Conservation (phyloP, 2,888 invertebrate genomes). For the Leucozona laternaria region DNA sequence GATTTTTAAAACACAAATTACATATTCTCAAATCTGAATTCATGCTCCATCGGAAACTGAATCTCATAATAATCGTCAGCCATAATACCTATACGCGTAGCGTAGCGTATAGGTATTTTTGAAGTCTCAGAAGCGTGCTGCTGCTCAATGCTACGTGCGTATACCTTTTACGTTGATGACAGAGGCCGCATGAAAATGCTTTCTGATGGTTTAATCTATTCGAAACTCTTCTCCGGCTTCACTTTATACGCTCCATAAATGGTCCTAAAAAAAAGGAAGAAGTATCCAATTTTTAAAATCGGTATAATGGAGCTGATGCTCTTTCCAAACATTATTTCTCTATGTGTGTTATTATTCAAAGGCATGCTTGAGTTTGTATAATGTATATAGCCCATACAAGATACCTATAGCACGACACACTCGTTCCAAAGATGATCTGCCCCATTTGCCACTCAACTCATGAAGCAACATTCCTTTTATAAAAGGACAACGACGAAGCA, state of each 20-base stretch:
- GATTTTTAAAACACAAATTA: conserved; percentile 56
- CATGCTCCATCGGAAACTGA: conserved; percentile 36
- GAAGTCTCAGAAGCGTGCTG: conserved; percentile 39
- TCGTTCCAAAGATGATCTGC: conserved; percentile 69
- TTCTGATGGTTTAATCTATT: conserved; percentile 24
- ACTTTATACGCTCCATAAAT: not conserved
- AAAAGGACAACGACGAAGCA: not conserved
- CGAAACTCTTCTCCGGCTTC: conserved; percentile 15
- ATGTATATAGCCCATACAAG: conserved; percentile 34
- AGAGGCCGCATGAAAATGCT: conserved; percentile 21
- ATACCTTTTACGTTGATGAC: conserved; percentile 21
- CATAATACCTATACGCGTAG: conserved; percentile 30
- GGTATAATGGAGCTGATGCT: conserved; percentile 1
- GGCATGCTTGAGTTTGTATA: conserved; percentile 59
- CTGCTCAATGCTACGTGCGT: conserved; percentile 60
- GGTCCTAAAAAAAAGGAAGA: not conserved
- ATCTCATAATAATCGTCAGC: conserved; percentile 63
- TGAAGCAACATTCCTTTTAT: conserved; percentile 40
- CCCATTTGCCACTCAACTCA: conserved; percentile 57
- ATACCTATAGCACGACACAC: not conserved
- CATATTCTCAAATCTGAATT: conserved; percentile 63
- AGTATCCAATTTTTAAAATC: conserved; percentile 36
- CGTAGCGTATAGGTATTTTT: conserved; percentile 15
- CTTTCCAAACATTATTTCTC: conserved; percentile 2
- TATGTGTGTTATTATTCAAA: conserved; percentile 72